These are phyloP conservation scores for Linnaemya tessellans DNA, from an alignment of 2,888 invertebrate species.

Conservation along the genomic window DNA sequence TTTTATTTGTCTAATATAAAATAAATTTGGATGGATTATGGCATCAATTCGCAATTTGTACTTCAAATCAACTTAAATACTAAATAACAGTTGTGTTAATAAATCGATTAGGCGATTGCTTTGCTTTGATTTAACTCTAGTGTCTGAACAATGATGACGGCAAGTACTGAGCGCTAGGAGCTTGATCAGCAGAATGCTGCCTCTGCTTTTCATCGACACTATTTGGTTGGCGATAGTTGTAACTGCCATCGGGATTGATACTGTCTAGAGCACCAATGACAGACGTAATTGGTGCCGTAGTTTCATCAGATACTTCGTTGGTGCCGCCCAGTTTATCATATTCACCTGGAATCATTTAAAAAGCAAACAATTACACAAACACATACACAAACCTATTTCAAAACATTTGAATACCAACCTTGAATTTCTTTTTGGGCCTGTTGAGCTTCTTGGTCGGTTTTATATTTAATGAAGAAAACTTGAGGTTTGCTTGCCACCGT, in stretches of 20 bases:
- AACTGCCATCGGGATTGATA: slow-evolving; percentile 76
- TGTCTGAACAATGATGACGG: slow-evolving; percentile 76
- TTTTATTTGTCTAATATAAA: slow-evolving; percentile 22
- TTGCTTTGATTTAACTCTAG: not conserved
- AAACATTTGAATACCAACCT: slow-evolving; percentile 71
- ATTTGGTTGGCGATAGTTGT: slow-evolving; percentile 75
- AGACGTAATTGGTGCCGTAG: slow-evolving; percentile 78
- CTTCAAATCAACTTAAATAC: slow-evolving; percentile 48
- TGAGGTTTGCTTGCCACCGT: slow-evolving; percentile 79
- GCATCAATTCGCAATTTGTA: slow-evolving; percentile 38
- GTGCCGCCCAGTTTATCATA: slow-evolving; percentile 81
- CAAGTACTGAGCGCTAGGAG: slow-evolving; percentile 77
- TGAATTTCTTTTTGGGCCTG: slow-evolving; percentile 82
- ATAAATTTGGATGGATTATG: slow-evolving; percentile 29
- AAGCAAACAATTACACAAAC: not conserved
- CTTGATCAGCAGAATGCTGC: slow-evolving; percentile 34
- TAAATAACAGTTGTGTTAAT: slow-evolving; percentile 47
- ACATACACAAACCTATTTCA: too few relatives aligned
- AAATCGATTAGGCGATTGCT: slow-evolving; percentile 10
- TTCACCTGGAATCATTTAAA: slow-evolving; percentile 75
- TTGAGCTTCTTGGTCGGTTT: slow-evolving; percentile 81
- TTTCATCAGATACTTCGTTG: slow-evolving; percentile 79
- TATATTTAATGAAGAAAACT: slow-evolving; percentile 82
- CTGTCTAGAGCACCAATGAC: slow-evolving; percentile 79
- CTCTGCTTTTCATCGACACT: not conserved